phyloP scores from a whole-genome alignment of 2,888 invertebrate species.

The Sacculina carcini region DNA sequence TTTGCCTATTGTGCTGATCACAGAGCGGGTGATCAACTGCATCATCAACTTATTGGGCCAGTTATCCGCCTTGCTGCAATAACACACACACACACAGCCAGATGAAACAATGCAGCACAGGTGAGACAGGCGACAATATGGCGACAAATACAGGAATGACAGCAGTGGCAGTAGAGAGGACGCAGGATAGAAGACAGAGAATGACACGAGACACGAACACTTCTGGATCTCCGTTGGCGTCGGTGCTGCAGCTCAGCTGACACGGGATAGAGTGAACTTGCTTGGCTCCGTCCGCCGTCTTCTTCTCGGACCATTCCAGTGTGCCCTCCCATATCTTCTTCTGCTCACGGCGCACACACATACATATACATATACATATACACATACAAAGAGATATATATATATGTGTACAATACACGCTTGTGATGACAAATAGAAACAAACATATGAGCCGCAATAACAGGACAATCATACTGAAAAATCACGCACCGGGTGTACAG shows the following conservation, averaged over 20 bases:
- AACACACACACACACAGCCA: neutral
- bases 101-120: too few relatives aligned
- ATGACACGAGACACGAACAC: constrained; percentile 28
- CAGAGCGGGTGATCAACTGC: constrained; percentile 77
- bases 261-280: constrained; percentile 43
- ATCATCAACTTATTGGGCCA: constrained; percentile 80
- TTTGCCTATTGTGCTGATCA: constrained; percentile 70
- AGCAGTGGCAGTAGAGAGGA: too few relatives aligned
- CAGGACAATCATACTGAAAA: neutral
- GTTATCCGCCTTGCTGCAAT: constrained; percentile 50
- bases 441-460: too few relatives aligned
- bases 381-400: too few relatives aligned
- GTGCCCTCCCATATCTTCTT: constrained; percentile 49
- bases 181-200: neutral
- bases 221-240: constrained; percentile 65
- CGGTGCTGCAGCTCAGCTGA: constrained; percentile 32
- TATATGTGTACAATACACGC: too few relatives aligned
- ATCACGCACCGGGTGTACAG: neutral
- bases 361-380: too few relatives aligned
- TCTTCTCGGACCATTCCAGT: constrained; percentile 79
- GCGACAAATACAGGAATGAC: too few relatives aligned
- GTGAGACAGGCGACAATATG: too few relatives aligned
- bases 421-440: too few relatives aligned
- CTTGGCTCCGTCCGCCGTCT: constrained; percentile 43
- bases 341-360: constrained; percentile 22